Percentiles rank a stretch among this genome's conserved stretches.
phyloP scores from a whole-genome alignment of 2,888 invertebrate genomes.

The Deladenus siricidicola region DNA sequence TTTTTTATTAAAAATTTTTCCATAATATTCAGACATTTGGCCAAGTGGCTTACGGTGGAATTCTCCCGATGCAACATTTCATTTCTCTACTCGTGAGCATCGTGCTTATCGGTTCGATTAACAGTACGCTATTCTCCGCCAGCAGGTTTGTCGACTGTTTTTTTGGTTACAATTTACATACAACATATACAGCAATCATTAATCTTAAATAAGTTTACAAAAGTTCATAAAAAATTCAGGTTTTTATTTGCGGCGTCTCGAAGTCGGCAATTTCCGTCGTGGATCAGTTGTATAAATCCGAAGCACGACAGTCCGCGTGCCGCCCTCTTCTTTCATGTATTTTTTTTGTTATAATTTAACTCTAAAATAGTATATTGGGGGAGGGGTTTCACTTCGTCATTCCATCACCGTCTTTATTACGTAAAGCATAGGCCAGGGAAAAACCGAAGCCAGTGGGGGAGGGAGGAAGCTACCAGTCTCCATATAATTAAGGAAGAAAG shows the following conservation, averaged over 20 bases:
- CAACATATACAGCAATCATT: too few relatives aligned
- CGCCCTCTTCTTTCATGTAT: slow-evolving; percentile 45
- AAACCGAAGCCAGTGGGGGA: too few relatives aligned
- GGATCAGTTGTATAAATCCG: slow-evolving; percentile 38
- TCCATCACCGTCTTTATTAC: background rate
- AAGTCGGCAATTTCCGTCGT: slow-evolving; percentile 44
- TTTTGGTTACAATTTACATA: too few relatives aligned
- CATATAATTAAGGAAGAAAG: too few relatives aligned
- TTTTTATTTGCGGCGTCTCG: slow-evolving; percentile 43
- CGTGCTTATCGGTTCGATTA: slow-evolving; percentile 46
- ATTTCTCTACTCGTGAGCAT: slow-evolving; percentile 47
- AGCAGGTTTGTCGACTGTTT: slow-evolving; percentile 32
- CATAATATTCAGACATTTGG: slow-evolving; percentile 37
- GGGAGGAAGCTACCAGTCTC: too few relatives aligned
- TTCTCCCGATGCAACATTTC: slow-evolving; percentile 23
- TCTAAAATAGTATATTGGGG: too few relatives aligned
- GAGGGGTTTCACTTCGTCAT: slow-evolving; percentile 9
- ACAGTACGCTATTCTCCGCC: slow-evolving; percentile 48
- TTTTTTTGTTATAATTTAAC: slow-evolving; percentile 20
- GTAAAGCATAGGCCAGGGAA: background rate
- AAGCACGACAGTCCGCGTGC: slow-evolving; percentile 42
- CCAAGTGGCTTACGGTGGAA: slow-evolving; percentile 33
- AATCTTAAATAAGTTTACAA: too few relatives aligned
- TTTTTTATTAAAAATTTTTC: too few relatives aligned
- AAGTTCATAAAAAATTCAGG: too few relatives aligned